Percentiles rank a stretch among this genome's conserved stretches.
Conservation (phyloP, 2,888 invertebrate species). For the Drosophila merina region DNA sequence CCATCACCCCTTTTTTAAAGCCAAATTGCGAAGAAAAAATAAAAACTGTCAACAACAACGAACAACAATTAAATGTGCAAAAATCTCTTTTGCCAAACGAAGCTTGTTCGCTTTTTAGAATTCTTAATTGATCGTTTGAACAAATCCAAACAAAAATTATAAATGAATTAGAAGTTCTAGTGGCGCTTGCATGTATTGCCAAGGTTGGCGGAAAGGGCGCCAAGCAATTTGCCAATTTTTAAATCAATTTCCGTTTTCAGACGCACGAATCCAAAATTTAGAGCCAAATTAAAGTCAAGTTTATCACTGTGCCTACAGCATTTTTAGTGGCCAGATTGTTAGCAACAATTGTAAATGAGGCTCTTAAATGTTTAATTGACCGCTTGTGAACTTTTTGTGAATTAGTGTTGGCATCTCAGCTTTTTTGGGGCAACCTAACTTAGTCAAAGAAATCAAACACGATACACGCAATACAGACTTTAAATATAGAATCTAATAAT, state of each 20-base stretch:
- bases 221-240: conserved; percentile 16
- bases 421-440: not conserved
- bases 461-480: too few species aligned
- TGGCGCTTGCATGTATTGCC: not conserved
- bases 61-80: conserved; percentile 43
- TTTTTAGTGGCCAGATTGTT: conserved; percentile 26
- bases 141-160: conserved; percentile 13
- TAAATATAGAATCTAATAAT: too few species aligned
- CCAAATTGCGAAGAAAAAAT: conserved; percentile 34
- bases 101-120: conserved; percentile 28
- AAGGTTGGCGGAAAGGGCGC: conserved; percentile 26
- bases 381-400: conserved; percentile 32
- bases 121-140: conserved; percentile 31
- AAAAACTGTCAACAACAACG: not conserved
- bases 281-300: not conserved
- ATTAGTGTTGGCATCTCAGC: not conserved
- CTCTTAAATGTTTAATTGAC: conserved; percentile 45
- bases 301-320: conserved; percentile 14
- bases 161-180: conserved; percentile 30
- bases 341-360: conserved; percentile 36
- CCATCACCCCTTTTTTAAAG: conserved; percentile 22
- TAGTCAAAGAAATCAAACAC: not conserved
- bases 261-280: not conserved
- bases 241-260: conserved; percentile 28
- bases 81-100: conserved; percentile 15